phyloP scores from a whole-genome alignment of 1,140 invertebrate genomes.

The Papilio dardanus region DNA sequence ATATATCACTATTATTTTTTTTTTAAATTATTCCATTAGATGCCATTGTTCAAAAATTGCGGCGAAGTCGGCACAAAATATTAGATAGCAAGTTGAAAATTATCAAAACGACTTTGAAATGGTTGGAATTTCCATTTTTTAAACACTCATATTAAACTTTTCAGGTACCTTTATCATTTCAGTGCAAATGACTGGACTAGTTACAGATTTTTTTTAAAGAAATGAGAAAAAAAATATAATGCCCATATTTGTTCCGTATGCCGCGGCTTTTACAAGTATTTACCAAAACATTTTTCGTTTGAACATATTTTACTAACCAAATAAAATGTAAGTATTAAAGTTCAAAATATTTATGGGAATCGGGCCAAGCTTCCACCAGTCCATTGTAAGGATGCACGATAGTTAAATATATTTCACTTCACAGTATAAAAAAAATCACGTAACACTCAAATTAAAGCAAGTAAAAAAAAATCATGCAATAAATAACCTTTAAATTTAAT shows the following conservation, averaged over 20 bases:
- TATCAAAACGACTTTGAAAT: not conserved
- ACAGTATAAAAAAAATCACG: not conserved
- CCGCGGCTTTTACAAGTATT: not conserved
- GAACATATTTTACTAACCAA: not conserved
- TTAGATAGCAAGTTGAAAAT: not conserved
- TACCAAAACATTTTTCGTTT: not conserved
- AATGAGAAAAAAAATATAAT: not conserved
- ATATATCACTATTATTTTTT: not conserved
- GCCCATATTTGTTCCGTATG: not conserved
- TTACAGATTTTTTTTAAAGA: not conserved
- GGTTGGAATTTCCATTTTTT: not conserved
- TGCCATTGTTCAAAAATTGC: not conserved
- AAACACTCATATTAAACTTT: not conserved
- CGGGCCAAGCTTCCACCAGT: not conserved
- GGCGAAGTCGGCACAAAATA: not conserved
- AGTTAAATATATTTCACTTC: not conserved
- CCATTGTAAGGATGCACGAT: not conserved
- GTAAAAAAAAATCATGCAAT: not conserved
- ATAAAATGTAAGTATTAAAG: not conserved
- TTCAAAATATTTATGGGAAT: not conserved
- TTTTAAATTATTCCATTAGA: not conserved
- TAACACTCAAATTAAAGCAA: not conserved
- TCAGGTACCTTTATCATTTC: not conserved
- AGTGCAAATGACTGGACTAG: not conserved
- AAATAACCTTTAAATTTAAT: not conserved